Evolutionary conservation across 2,888 invertebrate species (phyloP), one percentile per base, ranked within the genome.

Genomic region (Sericinus montela): DNA sequence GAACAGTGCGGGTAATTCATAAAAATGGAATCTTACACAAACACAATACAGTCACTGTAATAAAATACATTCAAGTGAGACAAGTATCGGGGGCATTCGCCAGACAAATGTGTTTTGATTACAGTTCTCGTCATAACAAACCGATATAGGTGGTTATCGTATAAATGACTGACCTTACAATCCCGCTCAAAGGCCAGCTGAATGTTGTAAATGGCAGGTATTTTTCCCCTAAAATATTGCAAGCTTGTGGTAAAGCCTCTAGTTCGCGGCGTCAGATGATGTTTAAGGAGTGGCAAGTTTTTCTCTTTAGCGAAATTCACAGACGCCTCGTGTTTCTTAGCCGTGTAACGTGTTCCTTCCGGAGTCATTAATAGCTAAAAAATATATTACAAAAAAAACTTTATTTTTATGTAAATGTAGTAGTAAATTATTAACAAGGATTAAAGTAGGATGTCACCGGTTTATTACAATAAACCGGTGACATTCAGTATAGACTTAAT

Each of bases 221-320:
- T 93, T 78, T 94, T 95, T 42, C 92, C 94, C 68, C 93, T 92
- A 75, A 98, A 91, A 58, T 94, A 92, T 46, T 94, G 93, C 62
- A 97, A 86, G 73, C 97, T 97, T 45, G 96, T 94, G 0, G 93
- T 94, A 72, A 98, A 98, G 1, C 98, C 98, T 80, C 94, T 95
- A n/a, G 98, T 96, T 53, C 98, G 91, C n/a, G 98, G 98, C 19
- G 96, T 93, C 41, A 98, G 90, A 73, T 98, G 97, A 72, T 98
- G 94, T 69, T 97, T 96, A 23, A 98, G 88, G 57, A 92, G 88
- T 0, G 96, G 94, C 62, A 98, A 91, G 58, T 96, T 96, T 67
- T 95, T 95, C 63, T 96, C 94, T 65, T 91, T 90, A 0, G 98
- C 97, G 74, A 98, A 97, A 69, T 95, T 94, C 64, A 96, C 87